A percentile compares a stretch with the other conserved stretches of the same genome.
These are phyloP conservation scores for Nesospiza acunhae DNA, from an alignment of 2,113 vertebrate genomes.

Conservation along the genomic window DNA sequence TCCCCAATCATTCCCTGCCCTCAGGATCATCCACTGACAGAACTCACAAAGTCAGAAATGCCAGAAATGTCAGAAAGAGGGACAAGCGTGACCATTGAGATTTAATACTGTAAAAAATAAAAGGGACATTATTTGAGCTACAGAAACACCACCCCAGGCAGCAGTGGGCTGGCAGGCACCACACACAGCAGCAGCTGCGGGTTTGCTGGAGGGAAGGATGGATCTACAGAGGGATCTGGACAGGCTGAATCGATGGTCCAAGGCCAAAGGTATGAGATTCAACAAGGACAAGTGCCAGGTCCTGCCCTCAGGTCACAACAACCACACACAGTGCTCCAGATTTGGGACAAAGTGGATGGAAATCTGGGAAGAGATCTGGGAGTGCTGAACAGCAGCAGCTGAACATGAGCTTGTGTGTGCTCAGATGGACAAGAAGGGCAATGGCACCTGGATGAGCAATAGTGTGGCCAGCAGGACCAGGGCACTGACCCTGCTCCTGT, in stretches of 20 bases:
- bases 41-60: background rate
- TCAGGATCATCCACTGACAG: background rate
- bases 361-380: background rate
- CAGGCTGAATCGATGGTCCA: background rate
- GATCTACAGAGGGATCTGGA: background rate
- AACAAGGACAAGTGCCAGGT: background rate
- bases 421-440: background rate
- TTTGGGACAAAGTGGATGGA: background rate
- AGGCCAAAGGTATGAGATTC: background rate
- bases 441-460: background rate
- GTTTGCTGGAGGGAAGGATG: background rate
- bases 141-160: background rate
- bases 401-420: background rate
- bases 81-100: background rate
- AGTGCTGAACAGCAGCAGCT: background rate
- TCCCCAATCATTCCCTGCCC: rapidly evolving
- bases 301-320: background rate
- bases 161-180: background rate
- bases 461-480: background rate
- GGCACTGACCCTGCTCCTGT: background rate
- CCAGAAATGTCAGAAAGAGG: background rate
- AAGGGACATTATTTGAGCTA: background rate
- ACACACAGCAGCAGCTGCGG: background rate
- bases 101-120: background rate
- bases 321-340: background rate